phyloP scores from a whole-genome alignment of 2,113 vertebrate species.

The Myanophis thanlyinensis region DNA sequence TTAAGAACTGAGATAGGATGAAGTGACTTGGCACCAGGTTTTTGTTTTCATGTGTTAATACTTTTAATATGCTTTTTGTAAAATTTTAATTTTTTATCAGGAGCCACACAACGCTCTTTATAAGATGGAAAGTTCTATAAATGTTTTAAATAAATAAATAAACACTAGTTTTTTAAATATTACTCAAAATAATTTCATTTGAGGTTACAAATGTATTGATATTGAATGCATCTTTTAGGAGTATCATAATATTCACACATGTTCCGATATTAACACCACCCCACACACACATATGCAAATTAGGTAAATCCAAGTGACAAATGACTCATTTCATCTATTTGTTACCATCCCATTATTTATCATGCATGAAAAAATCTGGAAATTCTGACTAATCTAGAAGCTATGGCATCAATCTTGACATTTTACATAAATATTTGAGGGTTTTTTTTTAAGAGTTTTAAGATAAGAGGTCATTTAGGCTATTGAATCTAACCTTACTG shows the following conservation, averaged over 20 bases:
- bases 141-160: too few relatives aligned
- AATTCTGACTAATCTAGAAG: not conserved
- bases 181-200: not conserved
- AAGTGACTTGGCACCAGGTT: too few relatives aligned
- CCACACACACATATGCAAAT: too few relatives aligned
- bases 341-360: not conserved
- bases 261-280: not conserved
- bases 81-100: too few relatives aligned
- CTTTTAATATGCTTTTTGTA: too few relatives aligned
- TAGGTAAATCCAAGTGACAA: not conserved
- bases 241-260: not conserved
- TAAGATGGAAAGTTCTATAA: too few relatives aligned
- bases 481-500: not conserved
- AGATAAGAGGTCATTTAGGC: not conserved
- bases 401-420: not conserved
- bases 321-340: not conserved
- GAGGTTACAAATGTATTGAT: not conserved
- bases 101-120: too few relatives aligned
- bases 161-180: not conserved
- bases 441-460: not conserved
- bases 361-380: not conserved
- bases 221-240: not conserved
- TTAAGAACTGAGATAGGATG: too few relatives aligned
- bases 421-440: not conserved
- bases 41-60: too few relatives aligned